Base-by-base conservation (phyloP, 2,888 invertebrate species). In the Ophion obscuratus region DNA sequence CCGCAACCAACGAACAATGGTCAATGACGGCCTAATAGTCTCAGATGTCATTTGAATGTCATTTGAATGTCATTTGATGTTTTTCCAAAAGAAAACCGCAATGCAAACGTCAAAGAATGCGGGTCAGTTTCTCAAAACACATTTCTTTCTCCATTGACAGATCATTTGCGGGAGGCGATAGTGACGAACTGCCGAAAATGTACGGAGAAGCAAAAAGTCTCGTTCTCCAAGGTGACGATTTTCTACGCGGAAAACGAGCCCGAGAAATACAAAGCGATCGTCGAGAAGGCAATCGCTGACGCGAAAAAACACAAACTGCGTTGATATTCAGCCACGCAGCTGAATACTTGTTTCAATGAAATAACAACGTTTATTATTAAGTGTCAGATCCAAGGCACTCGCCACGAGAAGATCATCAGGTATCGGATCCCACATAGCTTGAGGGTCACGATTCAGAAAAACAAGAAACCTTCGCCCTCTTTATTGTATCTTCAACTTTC, bases 131-230 rank as follows among this genome's bases (percentile, higher is more conserved):
- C n/a, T 11, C 2, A 57, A 14, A 57, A 6, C 11, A n/a, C 57
- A 44, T 68, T 24, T 59, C 7, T 59, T 73, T 40, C 17, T 73
- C 20, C 17, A 59, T 71, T 78, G 57, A 66, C 78, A 89, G 89
- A 81, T 31, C 71, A 82, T 59, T 87, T 89, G 62, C 81, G 80
- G 1, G 89, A 89, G 61, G 85, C 89, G 9, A 76, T 89, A 17
- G 83, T 86, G 9, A 89, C 89, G 6, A 82, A 82, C 27, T 89
- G 89, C 74, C 36, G 20, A 67, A 88, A 75, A 84, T 89, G 89
- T 59, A 89, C 89, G 10, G 81, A 83, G 0, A 87, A 59, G 71
- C 89, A 90, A 59, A 84, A 85, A 44, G 10, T 31, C 10, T 74
- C 27, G 10, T 89, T 89, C 79, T 83, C 86, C 62, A 87, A 87